Conservation (phyloP, 2,888 invertebrate genomes). For the Dromius quadrimaculatus region DNA sequence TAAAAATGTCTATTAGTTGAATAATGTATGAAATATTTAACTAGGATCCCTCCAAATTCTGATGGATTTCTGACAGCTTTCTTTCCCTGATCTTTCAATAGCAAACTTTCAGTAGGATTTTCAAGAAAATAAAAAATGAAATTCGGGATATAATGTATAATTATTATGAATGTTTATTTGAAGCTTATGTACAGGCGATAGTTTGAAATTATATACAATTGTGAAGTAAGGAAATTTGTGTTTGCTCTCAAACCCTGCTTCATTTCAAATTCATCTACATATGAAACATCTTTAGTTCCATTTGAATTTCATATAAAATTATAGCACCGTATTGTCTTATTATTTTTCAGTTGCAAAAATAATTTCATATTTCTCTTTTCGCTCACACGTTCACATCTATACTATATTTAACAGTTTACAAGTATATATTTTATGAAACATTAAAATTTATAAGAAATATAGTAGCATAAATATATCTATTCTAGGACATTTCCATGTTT, state of each 20-base stretch:
- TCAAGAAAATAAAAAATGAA: no score
- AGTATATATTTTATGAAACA: constrained; percentile 40
- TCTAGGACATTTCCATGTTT: constrained; percentile 21
- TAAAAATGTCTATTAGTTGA: no score
- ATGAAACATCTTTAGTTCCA: constrained; percentile 44
- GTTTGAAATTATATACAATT: constrained; percentile 40
- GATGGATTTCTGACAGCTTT: no score
- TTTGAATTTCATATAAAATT: constrained; percentile 50
- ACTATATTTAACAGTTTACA: constrained; percentile 26
- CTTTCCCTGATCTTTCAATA: no score
- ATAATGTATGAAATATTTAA: no score
- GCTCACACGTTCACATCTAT: constrained; percentile 8
- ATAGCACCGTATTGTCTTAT: constrained; percentile 48
- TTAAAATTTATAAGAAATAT: constrained; percentile 37
- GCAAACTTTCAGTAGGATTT: no score
- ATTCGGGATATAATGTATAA: neutral
- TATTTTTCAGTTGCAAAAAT: constrained; percentile 48
- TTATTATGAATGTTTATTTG: constrained; percentile 33
- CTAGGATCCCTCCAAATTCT: no score
- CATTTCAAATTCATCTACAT: constrained; percentile 37
- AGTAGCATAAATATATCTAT: constrained; percentile 34
- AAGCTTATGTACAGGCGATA: constrained; percentile 49
- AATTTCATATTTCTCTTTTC: constrained; percentile 25
- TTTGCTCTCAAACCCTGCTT: constrained; percentile 49
- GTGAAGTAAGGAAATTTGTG: constrained; percentile 46